A percentile compares a stretch with the other conserved stretches of the same genome.
phyloP scores from a whole-genome alignment of 2,113 vertebrate species.

The Cairina moschata region DNA sequence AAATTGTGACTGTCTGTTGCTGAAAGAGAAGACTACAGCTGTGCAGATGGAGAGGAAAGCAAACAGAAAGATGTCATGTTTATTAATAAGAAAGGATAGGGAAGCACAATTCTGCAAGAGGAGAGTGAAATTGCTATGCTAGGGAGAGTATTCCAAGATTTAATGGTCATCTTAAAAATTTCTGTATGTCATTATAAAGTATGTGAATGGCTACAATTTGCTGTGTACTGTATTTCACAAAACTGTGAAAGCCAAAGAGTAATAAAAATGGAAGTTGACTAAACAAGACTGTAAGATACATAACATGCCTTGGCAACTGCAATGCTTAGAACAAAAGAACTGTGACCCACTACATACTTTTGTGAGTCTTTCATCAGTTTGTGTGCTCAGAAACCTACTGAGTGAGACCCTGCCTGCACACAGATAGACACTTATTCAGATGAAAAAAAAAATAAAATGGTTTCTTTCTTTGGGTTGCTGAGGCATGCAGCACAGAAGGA shows the following conservation, averaged over 20 bases:
- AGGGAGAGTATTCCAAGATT: background rate
- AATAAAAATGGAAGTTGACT: background rate
- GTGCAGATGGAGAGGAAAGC: conserved; percentile 31
- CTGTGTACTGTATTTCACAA: background rate
- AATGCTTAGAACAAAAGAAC: background rate
- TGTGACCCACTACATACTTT: background rate
- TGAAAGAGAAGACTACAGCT: conserved; percentile 35
- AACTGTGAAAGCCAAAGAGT: background rate
- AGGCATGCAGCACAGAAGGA: background rate
- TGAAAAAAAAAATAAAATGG: background rate
- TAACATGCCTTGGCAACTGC: background rate
- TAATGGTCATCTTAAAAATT: background rate
- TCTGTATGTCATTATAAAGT: background rate
- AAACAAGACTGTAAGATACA: background rate
- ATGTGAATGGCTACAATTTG: background rate
- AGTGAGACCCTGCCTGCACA: background rate
- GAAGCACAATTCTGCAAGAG: background rate
- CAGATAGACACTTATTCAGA: background rate
- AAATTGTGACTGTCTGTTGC: conserved; percentile 10
- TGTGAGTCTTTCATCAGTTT: background rate
- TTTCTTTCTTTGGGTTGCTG: background rate
- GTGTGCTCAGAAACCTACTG: background rate
- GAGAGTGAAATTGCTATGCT: background rate
- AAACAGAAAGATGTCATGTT: conserved; percentile 24
- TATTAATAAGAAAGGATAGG: conserved; percentile 32